Evolutionary conservation across 1,140 invertebrate genomes (phyloP), one percentile per base, ranked within the genome.

Genomic region (Pissodes strobi): DNA sequence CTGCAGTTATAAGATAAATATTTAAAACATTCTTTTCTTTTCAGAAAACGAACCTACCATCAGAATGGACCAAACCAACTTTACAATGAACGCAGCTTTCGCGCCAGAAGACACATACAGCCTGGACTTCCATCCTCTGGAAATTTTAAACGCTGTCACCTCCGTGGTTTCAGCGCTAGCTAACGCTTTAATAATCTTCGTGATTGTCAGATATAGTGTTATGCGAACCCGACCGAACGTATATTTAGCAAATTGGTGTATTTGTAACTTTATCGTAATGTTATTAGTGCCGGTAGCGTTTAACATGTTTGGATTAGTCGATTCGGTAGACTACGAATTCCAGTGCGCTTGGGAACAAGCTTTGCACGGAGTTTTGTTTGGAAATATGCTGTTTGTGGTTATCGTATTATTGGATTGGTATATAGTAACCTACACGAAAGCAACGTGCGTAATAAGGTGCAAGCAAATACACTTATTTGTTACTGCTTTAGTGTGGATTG

Each of bases 401-500:
- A 46, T 68, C 22, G 30, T 72, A 13, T 15, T 66, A 10, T 5
- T 69, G 6, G 66, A 72, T 39, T 72, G 70, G 70, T 68, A 66
- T 12, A 45, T 63, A 2, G 15, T 46, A 0, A 67, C 45, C 5
- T 69, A 56, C 23, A 41, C 18, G 2, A 37, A 21, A 12, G 41
- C 30, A 21, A 49, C 19, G 45, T 58, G 48, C 37, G 18, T 57
- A 3, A 48, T 13, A 6, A 46, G 45, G 34, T 62, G 63, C 27
- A 52, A 46, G 12, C 25, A 57, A 0, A 19, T 12, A 21, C 17
- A 41, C 18, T 64, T 48, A 22, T 37, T 58, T 8, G 41, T 57
- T 1, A 66, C 57, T 8, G 18, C 18, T 12, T 30, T 51, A 17
- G 56, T 63, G n/a, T 72, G 70, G 70, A 3, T 61, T 10, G 6